Percentiles rank a stretch among this genome's conserved stretches.
Evolutionary conservation across 1,140 invertebrate genomes (phyloP).

Genomic region (Mylabris phalerata): DNA sequence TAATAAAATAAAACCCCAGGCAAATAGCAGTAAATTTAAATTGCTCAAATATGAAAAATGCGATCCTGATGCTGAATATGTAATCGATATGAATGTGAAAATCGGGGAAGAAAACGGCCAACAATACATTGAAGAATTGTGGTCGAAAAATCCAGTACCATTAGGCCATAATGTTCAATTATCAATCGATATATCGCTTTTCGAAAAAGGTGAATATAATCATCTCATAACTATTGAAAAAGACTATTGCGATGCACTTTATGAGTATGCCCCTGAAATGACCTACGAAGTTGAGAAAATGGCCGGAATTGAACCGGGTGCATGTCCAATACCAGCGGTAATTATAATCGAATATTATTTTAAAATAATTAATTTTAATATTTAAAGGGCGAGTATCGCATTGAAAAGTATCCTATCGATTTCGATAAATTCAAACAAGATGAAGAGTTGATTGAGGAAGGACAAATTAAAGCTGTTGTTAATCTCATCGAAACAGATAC

Average conservation of each 20-base stretch:
- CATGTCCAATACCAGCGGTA: slow-evolving; percentile 13
- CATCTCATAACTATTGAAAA: not conserved
- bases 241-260: slow-evolving; percentile 2
- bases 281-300: slow-evolving; percentile 7
- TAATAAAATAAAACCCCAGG: not conserved
- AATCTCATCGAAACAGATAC: slow-evolving; percentile 6
- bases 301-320: slow-evolving; percentile 2
- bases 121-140: slow-evolving; percentile 13
- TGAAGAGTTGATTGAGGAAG: not conserved
- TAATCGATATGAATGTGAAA: slow-evolving; percentile 6
- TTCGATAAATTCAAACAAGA: slow-evolving; percentile 10
- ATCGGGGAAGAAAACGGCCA: slow-evolving; percentile 1
- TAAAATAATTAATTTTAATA: not conserved
- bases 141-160: not conserved
- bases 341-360: not conserved
- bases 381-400: slow-evolving; percentile 13
- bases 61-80: slow-evolving; percentile 9
- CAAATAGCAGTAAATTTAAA: not conserved
- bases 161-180: slow-evolving; percentile 8
- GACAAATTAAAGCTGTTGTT: slow-evolving; percentile 2
- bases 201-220: slow-evolving; percentile 9
- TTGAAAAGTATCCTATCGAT: slow-evolving; percentile 9
- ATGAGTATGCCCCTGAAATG: slow-evolving; percentile 11
- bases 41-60: slow-evolving; percentile 11
- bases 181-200: slow-evolving; percentile 5